These are phyloP conservation scores for Thaumatotibia leucotreta DNA, from an alignment of 1,140 invertebrate genomes.

Conservation along the genomic window DNA sequence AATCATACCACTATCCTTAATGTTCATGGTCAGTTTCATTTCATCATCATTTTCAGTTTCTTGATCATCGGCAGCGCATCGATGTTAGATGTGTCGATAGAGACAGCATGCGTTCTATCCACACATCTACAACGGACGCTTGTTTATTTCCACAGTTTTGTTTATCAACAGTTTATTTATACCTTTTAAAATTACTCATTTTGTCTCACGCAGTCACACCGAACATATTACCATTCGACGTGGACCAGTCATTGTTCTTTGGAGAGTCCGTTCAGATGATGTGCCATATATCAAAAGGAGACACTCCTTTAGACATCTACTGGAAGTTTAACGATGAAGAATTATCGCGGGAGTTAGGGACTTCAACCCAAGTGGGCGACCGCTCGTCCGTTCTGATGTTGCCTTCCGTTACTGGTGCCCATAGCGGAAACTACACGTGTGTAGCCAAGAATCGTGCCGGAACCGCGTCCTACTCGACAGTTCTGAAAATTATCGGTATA, in stretches of 20 bases:
- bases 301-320: slow-evolving; percentile 79
- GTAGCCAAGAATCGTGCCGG: slow-evolving; percentile 86
- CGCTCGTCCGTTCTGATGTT: slow-evolving; percentile 61
- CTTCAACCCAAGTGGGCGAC: slow-evolving; percentile 75
- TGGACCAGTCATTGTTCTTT: slow-evolving; percentile 59
- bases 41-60: slow-evolving; percentile 38
- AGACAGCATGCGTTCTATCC: slow-evolving; percentile 63
- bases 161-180: slow-evolving; percentile 36
- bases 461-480: slow-evolving; percentile 79
- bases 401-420: slow-evolving; percentile 78
- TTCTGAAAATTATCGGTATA: slow-evolving; percentile 84
- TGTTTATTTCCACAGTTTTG: slow-evolving; percentile 23
- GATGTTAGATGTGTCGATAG: slow-evolving; percentile 39
- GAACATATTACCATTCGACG: slow-evolving; percentile 77
- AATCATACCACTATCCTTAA: slow-evolving; percentile 83
- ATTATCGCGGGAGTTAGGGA: slow-evolving; percentile 51
- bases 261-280: slow-evolving; percentile 82
- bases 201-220: slow-evolving; percentile 77
- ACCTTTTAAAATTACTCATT: slow-evolving; percentile 39
- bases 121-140: slow-evolving; percentile 47
- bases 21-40: slow-evolving; percentile 83
- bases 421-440: slow-evolving; percentile 86
- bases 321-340: slow-evolving; percentile 77
- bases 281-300: slow-evolving; percentile 83
- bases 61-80: slow-evolving; percentile 38